A percentile compares a stretch with the other conserved stretches of the same genome.
These are phyloP conservation scores for Odocoileus hemionus DNA, from an alignment of 2,113 vertebrate genomes.

Conservation along the genomic window DNA sequence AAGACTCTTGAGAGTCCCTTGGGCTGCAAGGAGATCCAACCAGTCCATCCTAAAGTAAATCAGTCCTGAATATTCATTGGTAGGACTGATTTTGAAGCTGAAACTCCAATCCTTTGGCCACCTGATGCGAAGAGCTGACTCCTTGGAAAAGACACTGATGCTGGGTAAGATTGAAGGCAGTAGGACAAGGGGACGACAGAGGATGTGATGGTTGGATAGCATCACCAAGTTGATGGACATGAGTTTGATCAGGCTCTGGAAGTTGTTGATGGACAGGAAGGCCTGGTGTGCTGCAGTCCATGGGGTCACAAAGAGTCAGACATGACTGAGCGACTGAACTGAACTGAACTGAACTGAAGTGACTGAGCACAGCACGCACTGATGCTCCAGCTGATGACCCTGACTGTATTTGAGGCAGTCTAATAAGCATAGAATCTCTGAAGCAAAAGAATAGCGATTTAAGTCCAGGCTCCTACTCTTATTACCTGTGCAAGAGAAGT, in stretches of 20 bases:
- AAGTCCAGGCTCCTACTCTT: background rate
- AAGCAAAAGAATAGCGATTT: background rate
- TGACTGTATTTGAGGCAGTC: background rate
- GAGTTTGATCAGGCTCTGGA: background rate
- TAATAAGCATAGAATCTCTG: background rate
- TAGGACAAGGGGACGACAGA: background rate
- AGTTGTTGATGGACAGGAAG: background rate
- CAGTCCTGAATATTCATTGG: background rate
- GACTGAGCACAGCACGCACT: background rate
- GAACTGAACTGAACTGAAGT: background rate
- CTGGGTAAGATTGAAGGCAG: background rate
- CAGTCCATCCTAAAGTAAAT: background rate
- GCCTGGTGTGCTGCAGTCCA: background rate
- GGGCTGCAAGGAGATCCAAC: background rate
- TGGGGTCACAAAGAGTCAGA: background rate
- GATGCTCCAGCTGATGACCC: background rate
- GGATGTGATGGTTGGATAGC: background rate
- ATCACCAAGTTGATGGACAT: background rate
- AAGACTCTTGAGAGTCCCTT: background rate
- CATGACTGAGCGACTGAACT: accelerated
- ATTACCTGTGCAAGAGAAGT: background rate
- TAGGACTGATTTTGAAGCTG: background rate
- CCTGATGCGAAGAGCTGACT: background rate
- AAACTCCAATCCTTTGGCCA: background rate
- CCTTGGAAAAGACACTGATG: background rate